A percentile compares a stretch with the other conserved stretches of the same genome.
phyloP scores from a whole-genome alignment of 2,113 vertebrate species.

The Macrotis lagotis region DNA sequence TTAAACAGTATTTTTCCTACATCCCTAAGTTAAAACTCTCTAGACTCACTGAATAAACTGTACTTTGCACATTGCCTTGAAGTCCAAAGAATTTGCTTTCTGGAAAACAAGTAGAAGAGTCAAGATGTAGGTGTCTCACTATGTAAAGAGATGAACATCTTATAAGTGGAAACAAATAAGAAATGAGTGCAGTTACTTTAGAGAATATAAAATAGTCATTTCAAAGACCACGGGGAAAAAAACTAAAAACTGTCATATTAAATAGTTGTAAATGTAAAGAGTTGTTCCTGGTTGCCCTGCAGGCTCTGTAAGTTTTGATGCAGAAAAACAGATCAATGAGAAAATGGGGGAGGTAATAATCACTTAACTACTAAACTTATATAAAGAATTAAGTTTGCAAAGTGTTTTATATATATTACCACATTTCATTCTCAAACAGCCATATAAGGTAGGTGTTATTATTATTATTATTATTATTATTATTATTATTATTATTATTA shows the following conservation, averaged over 20 bases:
- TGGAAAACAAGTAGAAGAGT: conserved; percentile 39
- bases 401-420: background rate
- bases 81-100: background rate
- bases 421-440: background rate
- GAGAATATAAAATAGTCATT: background rate
- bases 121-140: background rate
- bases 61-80: conserved; percentile 28
- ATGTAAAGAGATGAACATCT: background rate
- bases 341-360: background rate
- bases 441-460: background rate
- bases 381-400: background rate
- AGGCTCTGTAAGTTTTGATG: background rate
- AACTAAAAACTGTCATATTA: background rate
- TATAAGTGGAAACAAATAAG: background rate
- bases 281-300: background rate
- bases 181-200: background rate
- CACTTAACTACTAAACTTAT: background rate
- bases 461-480: too few species aligned
- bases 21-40: conserved; percentile 34
- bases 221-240: background rate
- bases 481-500: too few species aligned
- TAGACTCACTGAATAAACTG: background rate
- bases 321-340: background rate
- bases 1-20: conserved; percentile 38
- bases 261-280: background rate